Conservation (phyloP, 92 coral and sea anemone genomes). For the Porites rus region DNA sequence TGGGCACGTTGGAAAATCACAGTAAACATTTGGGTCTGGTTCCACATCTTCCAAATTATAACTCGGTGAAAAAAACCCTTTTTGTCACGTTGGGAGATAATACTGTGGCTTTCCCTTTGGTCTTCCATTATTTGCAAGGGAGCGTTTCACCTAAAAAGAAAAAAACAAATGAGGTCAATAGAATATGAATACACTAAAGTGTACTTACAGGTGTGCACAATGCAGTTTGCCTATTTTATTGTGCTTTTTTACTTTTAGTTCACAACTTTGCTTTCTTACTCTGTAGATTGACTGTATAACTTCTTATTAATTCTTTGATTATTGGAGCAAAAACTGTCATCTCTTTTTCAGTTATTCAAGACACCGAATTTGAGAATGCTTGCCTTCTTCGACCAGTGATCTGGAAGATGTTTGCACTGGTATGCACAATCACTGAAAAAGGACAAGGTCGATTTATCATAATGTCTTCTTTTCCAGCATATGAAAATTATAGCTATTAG, state of each 20-base stretch:
- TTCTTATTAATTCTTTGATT: too few relatives aligned
- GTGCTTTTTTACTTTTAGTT: neutral
- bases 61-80: constrained; percentile 38
- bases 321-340: neutral
- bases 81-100: constrained; percentile 37
- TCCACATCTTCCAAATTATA: constrained; percentile 19
- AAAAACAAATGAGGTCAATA: neutral
- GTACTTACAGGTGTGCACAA: neutral
- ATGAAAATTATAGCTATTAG: constrained; percentile 32
- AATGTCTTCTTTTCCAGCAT: constrained; percentile 22
- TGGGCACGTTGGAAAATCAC: constrained; percentile 37
- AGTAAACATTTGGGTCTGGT: constrained; percentile 38
- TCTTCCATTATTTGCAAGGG: constrained; percentile 44
- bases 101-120: constrained; percentile 44
- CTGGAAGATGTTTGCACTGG: constrained; percentile 38
- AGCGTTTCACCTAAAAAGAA: constrained; percentile 38
- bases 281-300: too few relatives aligned
- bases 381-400: constrained; percentile 33
- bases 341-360: constrained; percentile 7
- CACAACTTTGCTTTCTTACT: too few relatives aligned
- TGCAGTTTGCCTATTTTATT: neutral
- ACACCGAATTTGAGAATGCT: constrained; percentile 4
- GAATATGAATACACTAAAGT: neutral
- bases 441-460: constrained; percentile 43
- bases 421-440: constrained; percentile 41